Evolutionary conservation across 2,888 invertebrate genomes (phyloP), one percentile per base, ranked within the genome.

Genomic region (Cheilosia scutellata): DNA sequence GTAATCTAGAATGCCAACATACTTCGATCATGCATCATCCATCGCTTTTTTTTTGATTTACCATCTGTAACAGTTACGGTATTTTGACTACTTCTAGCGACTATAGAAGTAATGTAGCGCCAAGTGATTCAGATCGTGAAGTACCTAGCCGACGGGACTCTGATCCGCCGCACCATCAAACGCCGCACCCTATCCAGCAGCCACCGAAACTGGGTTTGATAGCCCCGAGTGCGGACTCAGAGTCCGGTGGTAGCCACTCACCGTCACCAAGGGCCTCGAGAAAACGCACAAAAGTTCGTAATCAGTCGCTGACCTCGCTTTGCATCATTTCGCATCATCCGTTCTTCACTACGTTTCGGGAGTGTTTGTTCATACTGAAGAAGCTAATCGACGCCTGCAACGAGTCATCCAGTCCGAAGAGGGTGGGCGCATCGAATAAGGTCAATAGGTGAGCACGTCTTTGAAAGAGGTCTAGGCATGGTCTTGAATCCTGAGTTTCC

Each of bases 321-420:
- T 99, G 99, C 93, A 95, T 99, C 89, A 95, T 99, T 76, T 99
- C 99, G 87, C 99, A 99, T 94, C 99, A 99, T 94, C 99, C 99
- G 44, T 99, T 99, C 93, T 98, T 99, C 93, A 97, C 99, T 87
- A 98, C 97, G 90, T 99, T 99, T 94, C 96, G 99, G 88, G 98
- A 99, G 94, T 98, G 99, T 94, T 95, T 99, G 89, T 97, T 97
- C 93, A 96, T 98, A 89, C 94, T 99, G 90, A 97, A 98, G 93
- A 97, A 97, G 91, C 94, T 99, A 88, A 98, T 99, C 90, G 99
- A 99, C 93, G 98, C 98, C 79, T 99, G 99, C 93, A 98, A 99
- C 93, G 98, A 98, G 93, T 96, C 97, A 90, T 96, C 96, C 87
- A 96, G 97, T 90, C 97, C 97, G 25, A 95, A 96, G 89, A 95